phyloP scores from a whole-genome alignment of 2,797 vertebrate genomes.

The Megalops cyprinoides region DNA sequence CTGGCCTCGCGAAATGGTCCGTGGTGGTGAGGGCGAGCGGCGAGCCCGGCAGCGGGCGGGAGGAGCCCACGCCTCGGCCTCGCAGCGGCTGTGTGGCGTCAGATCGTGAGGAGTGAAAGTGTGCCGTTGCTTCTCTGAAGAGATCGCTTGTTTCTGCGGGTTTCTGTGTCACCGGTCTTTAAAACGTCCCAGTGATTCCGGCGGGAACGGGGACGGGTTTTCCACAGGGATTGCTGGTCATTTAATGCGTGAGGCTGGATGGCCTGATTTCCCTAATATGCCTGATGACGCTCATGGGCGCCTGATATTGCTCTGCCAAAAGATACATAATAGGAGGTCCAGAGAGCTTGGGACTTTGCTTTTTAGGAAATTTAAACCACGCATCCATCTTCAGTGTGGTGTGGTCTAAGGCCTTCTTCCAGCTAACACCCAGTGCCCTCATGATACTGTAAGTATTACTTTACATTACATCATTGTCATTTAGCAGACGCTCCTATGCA shows the following conservation, averaged over 20 bases:
- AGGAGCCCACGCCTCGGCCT: no score
- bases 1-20: no score
- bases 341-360: not conserved
- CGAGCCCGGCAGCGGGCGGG: no score
- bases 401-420: not conserved
- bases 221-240: not conserved
- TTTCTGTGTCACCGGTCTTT: not conserved
- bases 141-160: not conserved
- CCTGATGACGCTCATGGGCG: not conserved
- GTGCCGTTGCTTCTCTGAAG: not conserved
- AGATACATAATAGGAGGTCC: not conserved
- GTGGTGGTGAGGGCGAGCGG: not conserved
- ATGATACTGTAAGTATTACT: not conserved
- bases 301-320: not conserved
- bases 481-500: no score
- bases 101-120: not conserved
- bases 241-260: not conserved
- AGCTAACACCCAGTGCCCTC: not conserved
- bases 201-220: not conserved
- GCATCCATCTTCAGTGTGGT: no score
- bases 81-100: no score
- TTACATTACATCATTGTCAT: no score
- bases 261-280: not conserved
- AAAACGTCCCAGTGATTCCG: slow-evolving; percentile 4
- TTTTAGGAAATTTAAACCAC: not conserved